These are phyloP conservation scores for Urosaurus nigricauda DNA, from an alignment of 2,797 vertebrate species.

Conservation along the genomic window DNA sequence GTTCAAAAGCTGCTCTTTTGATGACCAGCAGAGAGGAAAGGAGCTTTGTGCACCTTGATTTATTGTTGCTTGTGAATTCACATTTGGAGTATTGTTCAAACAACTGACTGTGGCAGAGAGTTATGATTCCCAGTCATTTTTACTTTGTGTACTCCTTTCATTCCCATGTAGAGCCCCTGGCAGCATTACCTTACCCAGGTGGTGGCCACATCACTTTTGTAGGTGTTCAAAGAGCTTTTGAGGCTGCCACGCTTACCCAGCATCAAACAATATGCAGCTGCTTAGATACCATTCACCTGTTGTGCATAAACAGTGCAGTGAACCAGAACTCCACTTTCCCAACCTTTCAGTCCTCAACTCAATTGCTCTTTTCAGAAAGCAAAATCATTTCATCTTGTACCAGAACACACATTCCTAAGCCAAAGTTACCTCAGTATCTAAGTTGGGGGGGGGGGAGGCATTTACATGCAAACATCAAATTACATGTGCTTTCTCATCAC, in stretches of 20 bases:
- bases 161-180: slow-evolving; percentile 12
- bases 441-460: not conserved
- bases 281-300: not conserved
- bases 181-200: slow-evolving; percentile 19
- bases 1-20: not conserved
- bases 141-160: not conserved
- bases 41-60: not conserved
- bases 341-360: not conserved
- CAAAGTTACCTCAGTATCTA: not conserved
- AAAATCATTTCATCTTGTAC: not conserved
- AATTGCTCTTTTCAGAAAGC: not conserved
- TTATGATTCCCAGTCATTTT: not conserved
- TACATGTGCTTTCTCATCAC: not conserved
- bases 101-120: not conserved
- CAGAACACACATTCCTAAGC: not conserved
- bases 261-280: slow-evolving; percentile 22
- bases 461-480: not conserved
- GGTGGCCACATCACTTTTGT: slow-evolving; percentile 1
- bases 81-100: not conserved
- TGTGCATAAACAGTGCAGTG: not conserved
- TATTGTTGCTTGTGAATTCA: not conserved
- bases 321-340: not conserved
- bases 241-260: not conserved
- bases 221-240: slow-evolving; percentile 26
- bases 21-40: not conserved